phyloP scores from a whole-genome alignment of 2,797 vertebrate genomes.

The Hapalemur alaotrensis region DNA sequence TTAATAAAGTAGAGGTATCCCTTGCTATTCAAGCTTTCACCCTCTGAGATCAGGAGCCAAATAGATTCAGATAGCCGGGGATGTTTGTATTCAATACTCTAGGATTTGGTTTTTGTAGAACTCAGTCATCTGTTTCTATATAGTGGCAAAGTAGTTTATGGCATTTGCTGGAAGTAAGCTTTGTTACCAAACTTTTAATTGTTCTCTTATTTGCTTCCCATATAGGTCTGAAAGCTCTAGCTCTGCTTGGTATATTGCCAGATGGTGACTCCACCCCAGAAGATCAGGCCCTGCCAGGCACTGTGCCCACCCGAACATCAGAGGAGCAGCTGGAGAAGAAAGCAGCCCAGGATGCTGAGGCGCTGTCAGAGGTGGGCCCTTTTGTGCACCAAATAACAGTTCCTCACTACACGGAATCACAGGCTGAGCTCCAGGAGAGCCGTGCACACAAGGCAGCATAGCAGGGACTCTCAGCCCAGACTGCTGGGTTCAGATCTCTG shows the following conservation, averaged over 20 bases:
- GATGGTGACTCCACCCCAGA: constrained; percentile 88
- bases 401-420: not conserved
- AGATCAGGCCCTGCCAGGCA: constrained; percentile 80
- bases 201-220: constrained; percentile 4
- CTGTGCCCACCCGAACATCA: constrained; percentile 26
- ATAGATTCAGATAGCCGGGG: not conserved
- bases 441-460: not conserved
- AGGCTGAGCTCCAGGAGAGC: not conserved
- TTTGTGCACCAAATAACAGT: constrained; percentile 19
- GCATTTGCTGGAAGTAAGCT: not conserved
- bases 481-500: not conserved
- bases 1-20: not conserved
- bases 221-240: constrained; percentile 90
- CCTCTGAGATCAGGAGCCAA: not conserved
- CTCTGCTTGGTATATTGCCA: constrained; percentile 92
- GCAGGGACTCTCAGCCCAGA: not conserved
- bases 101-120: not conserved
- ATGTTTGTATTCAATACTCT: not conserved
- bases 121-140: not conserved
- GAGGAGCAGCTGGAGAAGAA: constrained; percentile 52
- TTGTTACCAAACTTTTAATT: not conserved
- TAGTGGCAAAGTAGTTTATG: not conserved
- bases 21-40: not conserved
- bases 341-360: constrained; percentile 22
- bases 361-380: constrained; percentile 18